These are phyloP conservation scores for Paramormyrops kingsleyae DNA, from an alignment of 2,113 vertebrate genomes.

Conservation along the genomic window DNA sequence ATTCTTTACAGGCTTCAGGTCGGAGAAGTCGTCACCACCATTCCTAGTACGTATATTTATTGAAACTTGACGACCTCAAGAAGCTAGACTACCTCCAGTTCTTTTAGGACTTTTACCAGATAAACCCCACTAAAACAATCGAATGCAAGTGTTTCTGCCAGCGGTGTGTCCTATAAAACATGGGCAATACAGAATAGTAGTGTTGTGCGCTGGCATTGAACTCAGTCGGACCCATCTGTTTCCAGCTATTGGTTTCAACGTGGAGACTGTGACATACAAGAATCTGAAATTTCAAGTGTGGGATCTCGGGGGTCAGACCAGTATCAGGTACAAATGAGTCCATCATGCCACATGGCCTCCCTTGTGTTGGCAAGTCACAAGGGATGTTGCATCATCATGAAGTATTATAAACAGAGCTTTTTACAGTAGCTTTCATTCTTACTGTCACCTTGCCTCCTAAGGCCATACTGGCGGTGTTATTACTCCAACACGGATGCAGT, in stretches of 20 bases:
- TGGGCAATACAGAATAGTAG: not conserved
- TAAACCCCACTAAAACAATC: not conserved
- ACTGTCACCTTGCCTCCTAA: slow-evolving; percentile 40
- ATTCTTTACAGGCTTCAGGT: slow-evolving; percentile 95
- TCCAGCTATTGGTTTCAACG: slow-evolving; percentile 96
- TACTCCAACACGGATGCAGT: slow-evolving; percentile 98
- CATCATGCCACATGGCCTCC: not conserved
- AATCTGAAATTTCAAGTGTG: slow-evolving; percentile 98
- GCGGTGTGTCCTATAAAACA: not conserved
- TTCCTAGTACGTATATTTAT: slow-evolving; percentile 78
- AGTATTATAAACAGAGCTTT: not conserved
- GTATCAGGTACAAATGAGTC: slow-evolving; percentile 76
- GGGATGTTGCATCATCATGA: not conserved
- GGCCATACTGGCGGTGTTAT: slow-evolving; percentile 96
- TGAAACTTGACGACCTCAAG: not conserved
- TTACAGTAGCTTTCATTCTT: not conserved
- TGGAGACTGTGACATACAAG: slow-evolving; percentile 94
- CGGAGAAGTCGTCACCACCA: slow-evolving; percentile 96
- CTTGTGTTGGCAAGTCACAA: not conserved
- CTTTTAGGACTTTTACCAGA: not conserved
- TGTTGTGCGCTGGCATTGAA: not conserved
- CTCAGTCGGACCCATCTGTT: slow-evolving; percentile 10
- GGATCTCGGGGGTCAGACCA: slow-evolving; percentile 97
- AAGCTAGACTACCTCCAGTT: not conserved
- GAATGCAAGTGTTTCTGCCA: not conserved